Evolutionary conservation across 2,113 vertebrate species (phyloP).

Genomic region (Cephalophus harveyi): DNA sequence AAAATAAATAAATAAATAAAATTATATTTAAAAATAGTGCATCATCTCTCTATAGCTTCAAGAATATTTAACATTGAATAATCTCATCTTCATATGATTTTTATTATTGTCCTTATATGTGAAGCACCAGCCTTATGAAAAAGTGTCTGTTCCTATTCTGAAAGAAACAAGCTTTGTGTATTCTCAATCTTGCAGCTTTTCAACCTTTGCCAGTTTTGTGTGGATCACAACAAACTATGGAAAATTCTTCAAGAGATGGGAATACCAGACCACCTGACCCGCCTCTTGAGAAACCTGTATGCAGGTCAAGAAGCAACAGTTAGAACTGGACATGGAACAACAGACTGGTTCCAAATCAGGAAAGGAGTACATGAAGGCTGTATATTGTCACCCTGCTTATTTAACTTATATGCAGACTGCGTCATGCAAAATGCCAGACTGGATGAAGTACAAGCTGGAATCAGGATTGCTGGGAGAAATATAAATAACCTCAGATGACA

Average conservation of each 20-base stretch:
- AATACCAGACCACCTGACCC: background rate
- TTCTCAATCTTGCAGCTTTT: background rate
- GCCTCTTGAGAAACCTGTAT: background rate
- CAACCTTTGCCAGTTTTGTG: background rate
- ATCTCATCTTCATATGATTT: background rate
- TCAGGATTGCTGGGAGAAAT: background rate
- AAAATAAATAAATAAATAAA: background rate
- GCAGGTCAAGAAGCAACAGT: background rate
- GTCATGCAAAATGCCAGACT: background rate
- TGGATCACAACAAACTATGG: background rate
- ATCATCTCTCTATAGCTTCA: background rate
- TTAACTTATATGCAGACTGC: background rate
- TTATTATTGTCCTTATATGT: background rate
- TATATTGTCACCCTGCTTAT: background rate
- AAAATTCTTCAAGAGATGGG: background rate
- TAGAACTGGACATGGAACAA: background rate
- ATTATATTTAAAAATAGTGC: background rate
- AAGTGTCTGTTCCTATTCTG: background rate
- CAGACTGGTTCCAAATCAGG: background rate
- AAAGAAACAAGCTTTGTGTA: background rate
- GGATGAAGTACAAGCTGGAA: background rate
- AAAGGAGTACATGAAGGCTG: background rate
- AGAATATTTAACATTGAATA: background rate
- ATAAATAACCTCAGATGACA: background rate
- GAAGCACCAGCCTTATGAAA: conserved; percentile 1